Evolutionary conservation across 2,797 vertebrate species (phyloP), one percentile per base, ranked within the genome.

Genomic region (Halcyon badia): DNA sequence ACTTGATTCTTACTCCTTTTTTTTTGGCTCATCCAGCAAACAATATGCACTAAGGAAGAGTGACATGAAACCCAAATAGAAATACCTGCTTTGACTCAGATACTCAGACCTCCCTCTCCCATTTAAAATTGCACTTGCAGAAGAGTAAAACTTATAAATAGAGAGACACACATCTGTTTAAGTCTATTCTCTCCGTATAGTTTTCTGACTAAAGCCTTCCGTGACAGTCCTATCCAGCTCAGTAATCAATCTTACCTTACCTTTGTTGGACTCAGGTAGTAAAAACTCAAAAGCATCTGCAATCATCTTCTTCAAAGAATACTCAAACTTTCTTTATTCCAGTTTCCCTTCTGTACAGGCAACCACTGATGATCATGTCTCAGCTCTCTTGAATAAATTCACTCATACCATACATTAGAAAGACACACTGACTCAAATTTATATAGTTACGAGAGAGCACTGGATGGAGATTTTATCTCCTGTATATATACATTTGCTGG

Each of bases 21-120:
- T 88, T 51, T 95, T 96, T 90, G 49, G 58, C 71, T 93, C 72
- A 89, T 61, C 68, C 82, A 89, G 73, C 62, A 91, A 92, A 96
- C 73, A 93, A 70, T 87, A 92, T 26, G 42, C 56, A 31, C 6
- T 25, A 69, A 30, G 22, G 48, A 95, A 95, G 52, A 78, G 60
- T 11, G 48, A 58, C 16, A 64, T 0, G 6, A 94, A 97, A 95
- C 26, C 18, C 31, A 10, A 70, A 76, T 10, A 89, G 41, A 89
- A 87, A 72, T 48, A 80, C 11, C 19, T 79, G 2, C 61, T 87
- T 89, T 65, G 77, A 57, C 42, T 49, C 51, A 78, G 39, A 76
- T 61, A 75, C 51, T 89, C 57, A 78, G n/a, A 56, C 54, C 12
- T 85, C n/a, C 25, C 16, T 95, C 46, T 80, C 78, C 37, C 84